phyloP scores from a whole-genome alignment of 2,797 vertebrate species.

The Cetoscarus ocellatus region DNA sequence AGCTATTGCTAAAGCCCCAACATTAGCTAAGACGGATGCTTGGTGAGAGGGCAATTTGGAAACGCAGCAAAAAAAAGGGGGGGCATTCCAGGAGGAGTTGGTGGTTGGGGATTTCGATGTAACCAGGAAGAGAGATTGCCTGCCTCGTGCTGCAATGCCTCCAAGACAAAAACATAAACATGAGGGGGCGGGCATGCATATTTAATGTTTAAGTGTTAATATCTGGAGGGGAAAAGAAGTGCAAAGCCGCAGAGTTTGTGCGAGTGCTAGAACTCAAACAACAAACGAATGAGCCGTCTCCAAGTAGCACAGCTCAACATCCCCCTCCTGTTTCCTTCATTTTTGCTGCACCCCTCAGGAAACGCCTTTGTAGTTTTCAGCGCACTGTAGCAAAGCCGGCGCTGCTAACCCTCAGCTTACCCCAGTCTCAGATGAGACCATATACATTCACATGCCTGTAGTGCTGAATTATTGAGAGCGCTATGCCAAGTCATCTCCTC shows the following conservation, averaged over 20 bases:
- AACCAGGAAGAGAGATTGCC: constrained; percentile 28
- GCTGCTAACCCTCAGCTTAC: constrained; percentile 77
- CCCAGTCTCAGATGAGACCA: constrained; percentile 75
- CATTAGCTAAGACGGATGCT: constrained; percentile 47
- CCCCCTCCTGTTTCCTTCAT: constrained; percentile 62
- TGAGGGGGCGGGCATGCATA: constrained; percentile 73
- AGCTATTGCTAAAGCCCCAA: constrained; percentile 30
- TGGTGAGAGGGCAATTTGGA: constrained; percentile 25
- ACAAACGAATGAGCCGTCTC: constrained; percentile 73
- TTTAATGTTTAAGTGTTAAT: constrained; percentile 76
- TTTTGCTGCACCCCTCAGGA: constrained; percentile 69
- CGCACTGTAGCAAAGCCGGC: constrained; percentile 62
- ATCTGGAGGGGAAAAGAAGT: constrained; percentile 66
- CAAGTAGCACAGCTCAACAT: constrained; percentile 66
- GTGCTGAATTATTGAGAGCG: constrained; percentile 79
- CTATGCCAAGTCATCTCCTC: constrained; percentile 71
- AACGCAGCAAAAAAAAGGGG: constrained; percentile 35
- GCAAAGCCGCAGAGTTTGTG: constrained; percentile 51
- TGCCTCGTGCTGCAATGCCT: constrained; percentile 53
- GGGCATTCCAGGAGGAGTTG: constrained; percentile 31
- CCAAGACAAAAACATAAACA: constrained; percentile 72
- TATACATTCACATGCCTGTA: constrained; percentile 76
- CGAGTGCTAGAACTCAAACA: constrained; percentile 64
- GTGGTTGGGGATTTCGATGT: neutral
- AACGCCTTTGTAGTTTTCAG: constrained; percentile 77